A percentile compares a stretch with the other conserved stretches of the same genome.
phyloP scores from a whole-genome alignment of 37 sponge, comb jelly and placozoan genomes.

The Cladorhizidae sp. region DNA sequence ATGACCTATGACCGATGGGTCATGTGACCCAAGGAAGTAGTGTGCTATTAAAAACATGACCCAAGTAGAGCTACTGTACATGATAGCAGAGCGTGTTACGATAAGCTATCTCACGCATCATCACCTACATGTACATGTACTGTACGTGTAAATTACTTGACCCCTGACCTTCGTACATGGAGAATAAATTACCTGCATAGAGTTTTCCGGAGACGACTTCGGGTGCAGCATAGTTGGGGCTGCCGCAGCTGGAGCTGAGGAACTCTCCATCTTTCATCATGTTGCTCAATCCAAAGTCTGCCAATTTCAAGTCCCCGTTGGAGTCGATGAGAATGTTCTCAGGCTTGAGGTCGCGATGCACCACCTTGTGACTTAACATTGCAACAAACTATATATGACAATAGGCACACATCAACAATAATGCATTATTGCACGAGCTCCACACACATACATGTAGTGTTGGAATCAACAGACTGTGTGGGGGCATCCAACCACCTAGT shows the following conservation, averaged over 20 bases:
- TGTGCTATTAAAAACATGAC: not conserved
- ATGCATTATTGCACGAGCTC: too few species aligned
- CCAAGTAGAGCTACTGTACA: not conserved
- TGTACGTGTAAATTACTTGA: not conserved
- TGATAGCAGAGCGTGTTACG: not conserved
- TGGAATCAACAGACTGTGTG: too few species aligned
- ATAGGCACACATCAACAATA: too few species aligned
- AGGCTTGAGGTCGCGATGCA: conserved; percentile 94
- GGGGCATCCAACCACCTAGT: too few species aligned
- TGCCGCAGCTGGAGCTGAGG: conserved; percentile 92
- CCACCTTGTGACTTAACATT: conserved; percentile 68
- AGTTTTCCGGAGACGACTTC: conserved; percentile 96
- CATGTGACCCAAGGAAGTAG: too few species aligned
- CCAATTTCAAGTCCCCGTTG: conserved; percentile 80
- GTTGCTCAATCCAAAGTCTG: conserved; percentile 96
- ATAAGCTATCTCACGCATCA: not conserved
- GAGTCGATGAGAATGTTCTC: conserved; percentile 94
- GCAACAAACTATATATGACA: too few species aligned
- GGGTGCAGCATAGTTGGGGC: conserved; percentile 98
- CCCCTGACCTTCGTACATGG: not conserved
- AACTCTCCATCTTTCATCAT: conserved; percentile 97
- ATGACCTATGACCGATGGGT: too few species aligned
- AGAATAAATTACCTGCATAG: conserved; percentile 58
- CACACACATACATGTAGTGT: too few species aligned
- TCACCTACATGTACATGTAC: not conserved